Percentiles rank a stretch among this genome's conserved stretches.
Conservation (phyloP, 2,797 vertebrate genomes). For the Babyrousa celebensis region DNA sequence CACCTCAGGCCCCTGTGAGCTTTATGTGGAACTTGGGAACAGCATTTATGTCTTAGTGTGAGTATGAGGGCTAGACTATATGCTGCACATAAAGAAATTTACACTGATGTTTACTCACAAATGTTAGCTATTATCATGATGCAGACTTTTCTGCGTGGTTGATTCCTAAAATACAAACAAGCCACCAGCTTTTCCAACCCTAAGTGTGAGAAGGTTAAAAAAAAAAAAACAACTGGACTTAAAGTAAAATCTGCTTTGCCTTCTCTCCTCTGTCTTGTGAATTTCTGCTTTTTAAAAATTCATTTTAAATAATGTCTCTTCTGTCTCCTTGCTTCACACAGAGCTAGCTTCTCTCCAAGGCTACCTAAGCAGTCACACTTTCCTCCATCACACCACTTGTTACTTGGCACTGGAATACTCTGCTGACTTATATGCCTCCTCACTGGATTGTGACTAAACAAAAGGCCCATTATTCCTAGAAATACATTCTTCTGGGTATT, state of each 20-base stretch:
- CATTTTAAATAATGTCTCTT: constrained; percentile 25
- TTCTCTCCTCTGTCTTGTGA: not conserved
- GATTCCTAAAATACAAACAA: constrained; percentile 2
- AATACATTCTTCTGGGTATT: constrained; percentile 19
- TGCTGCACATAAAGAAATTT: not conserved
- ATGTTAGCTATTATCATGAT: not conserved
- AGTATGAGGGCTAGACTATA: not conserved
- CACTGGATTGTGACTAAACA: not conserved
- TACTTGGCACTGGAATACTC: not conserved
- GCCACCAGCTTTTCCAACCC: not conserved
- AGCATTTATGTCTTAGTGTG: not conserved
- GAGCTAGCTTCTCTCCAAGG: not conserved
- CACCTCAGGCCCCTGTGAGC: not conserved
- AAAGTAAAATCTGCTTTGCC: not conserved
- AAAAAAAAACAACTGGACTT: not conserved
- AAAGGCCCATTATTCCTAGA: constrained; percentile 28
- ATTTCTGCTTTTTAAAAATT: not conserved
- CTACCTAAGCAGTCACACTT: not conserved
- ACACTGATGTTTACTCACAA: not conserved
- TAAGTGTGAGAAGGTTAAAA: not conserved
- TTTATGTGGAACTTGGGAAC: not conserved
- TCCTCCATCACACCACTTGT: not conserved
- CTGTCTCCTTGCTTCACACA: not conserved
- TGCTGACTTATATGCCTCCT: not conserved
- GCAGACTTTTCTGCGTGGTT: not conserved